Base-by-base conservation (phyloP, 2,888 invertebrate species). In the Lobophora halterata region DNA sequence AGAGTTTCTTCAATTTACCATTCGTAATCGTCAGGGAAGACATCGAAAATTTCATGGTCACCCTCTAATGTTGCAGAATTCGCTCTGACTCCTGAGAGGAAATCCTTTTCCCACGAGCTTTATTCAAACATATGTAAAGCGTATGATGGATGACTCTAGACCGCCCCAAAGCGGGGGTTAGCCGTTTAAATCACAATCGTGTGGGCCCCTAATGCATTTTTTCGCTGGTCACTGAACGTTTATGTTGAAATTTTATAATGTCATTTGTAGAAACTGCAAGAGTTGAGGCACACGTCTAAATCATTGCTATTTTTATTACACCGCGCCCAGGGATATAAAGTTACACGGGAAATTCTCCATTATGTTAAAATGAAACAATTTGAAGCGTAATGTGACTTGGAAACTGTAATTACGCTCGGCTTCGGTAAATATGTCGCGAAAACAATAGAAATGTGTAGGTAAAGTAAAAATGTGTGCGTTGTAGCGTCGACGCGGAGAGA, bases 51-150 rank as follows among this genome's bases (percentile, higher is more conserved):
- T 25, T 13, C 19, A 34, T 64, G 45, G 83, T 58, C 71, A 79
- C 78, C 73, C 69, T 67, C 71, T 13, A 24, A 19, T 62, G 67
- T 66, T 63, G 71, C 74, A 71, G 66, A 74, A 73, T 71, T 65
- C 72, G 74, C 77, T 72, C 79, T 80, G 80, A 85, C 83, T 86
- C 79, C 76, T 78, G 79, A 86, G 87, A 86, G 85, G 85, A 87
- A 85, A 82, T 86, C 83, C 83, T 83, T 87, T 87, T 88, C 88
- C 88, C 88, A 88, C 88, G 88, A 71, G 88, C 82, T 87, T 88
- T 86, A 87, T 82, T 83, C 85, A 87, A 88, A 88, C 88, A 88
- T 88, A 88, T 88, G 88, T 88, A 88, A 88, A 88, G 88, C 88
- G 78, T 80, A 85, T 88, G 88, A 88, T 88, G 83, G 88, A 88